phyloP scores from a whole-genome alignment of 2,888 invertebrate genomes.

The Drosophila colorata region DNA sequence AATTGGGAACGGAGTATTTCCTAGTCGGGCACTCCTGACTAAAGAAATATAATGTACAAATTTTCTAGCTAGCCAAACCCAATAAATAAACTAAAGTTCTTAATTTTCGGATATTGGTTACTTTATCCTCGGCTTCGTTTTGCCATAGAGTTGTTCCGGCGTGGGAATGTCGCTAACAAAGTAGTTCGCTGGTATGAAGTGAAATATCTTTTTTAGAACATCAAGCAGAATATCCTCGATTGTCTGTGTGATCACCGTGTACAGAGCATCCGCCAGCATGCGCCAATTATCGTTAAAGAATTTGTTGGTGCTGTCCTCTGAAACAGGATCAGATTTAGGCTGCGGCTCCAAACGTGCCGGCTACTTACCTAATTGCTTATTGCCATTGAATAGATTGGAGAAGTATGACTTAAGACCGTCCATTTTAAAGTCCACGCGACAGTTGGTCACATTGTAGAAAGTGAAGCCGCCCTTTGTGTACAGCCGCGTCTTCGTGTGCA shows the following conservation, averaged over 20 bases:
- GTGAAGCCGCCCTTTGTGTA: conserved; percentile 88
- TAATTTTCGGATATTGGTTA: neutral
- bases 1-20: too few relatives aligned
- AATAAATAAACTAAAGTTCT: conserved; percentile 4
- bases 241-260: conserved; percentile 89
- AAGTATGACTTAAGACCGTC: conserved; percentile 89
- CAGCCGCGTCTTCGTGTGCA: conserved; percentile 88
- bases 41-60: neutral
- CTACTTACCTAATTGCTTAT: conserved; percentile 88
- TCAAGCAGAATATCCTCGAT: conserved; percentile 90
- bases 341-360: accelerated
- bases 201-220: conserved; percentile 89
- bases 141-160: conserved; percentile 82
- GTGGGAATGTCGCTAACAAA: conserved; percentile 88
- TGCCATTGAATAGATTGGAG: conserved; percentile 90
- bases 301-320: conserved; percentile 91
- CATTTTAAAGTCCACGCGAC: conserved; percentile 89
- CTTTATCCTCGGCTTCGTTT: conserved; percentile 49
- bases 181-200: conserved; percentile 90
- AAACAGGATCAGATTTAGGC: conserved; percentile 38
- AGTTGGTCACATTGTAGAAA: conserved; percentile 89
- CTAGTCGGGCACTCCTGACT: too few relatives aligned
- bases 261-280: conserved; percentile 89
- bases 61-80: conserved; percentile 20
- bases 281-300: conserved; percentile 91